Conservation (phyloP, 1,140 invertebrate genomes). For the Sogatella furcifera region DNA sequence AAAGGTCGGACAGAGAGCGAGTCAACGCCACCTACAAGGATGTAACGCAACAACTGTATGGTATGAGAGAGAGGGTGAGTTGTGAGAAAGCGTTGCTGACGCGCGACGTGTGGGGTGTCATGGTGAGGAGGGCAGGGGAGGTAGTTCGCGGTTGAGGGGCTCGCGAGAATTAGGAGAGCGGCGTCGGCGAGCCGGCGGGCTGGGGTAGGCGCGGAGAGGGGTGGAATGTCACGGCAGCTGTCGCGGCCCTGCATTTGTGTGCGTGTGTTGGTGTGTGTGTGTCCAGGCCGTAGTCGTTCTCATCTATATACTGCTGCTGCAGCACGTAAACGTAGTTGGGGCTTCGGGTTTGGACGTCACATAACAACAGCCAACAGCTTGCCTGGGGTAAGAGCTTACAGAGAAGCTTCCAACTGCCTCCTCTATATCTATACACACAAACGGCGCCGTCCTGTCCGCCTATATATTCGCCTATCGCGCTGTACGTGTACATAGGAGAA, state of each 20-base stretch:
- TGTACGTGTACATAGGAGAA: too few relatives aligned
- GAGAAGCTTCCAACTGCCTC: too few relatives aligned
- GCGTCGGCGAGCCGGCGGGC: constrained; percentile 1
- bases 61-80: neutral
- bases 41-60: neutral
- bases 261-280: constrained; percentile 6
- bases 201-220: constrained; percentile 3
- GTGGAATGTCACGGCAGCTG: neutral
- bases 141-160: neutral
- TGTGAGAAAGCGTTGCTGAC: neutral
- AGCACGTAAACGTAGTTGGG: neutral
- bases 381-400: neutral
- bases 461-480: too few relatives aligned
- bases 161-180: constrained; percentile 10
- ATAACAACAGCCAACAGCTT: neutral
- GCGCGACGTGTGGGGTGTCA: neutral
- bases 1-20: neutral
- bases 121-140: constrained; percentile 9
- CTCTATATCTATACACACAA: too few relatives aligned
- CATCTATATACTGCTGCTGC: neutral
- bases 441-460: too few relatives aligned
- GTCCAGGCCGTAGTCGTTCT: neutral
- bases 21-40: constrained; percentile 2
- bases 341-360: neutral
- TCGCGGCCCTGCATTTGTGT: constrained; percentile 1